Conservation (phyloP, 2,797 vertebrate genomes). For the Yasuhikotakia modesta region DNA sequence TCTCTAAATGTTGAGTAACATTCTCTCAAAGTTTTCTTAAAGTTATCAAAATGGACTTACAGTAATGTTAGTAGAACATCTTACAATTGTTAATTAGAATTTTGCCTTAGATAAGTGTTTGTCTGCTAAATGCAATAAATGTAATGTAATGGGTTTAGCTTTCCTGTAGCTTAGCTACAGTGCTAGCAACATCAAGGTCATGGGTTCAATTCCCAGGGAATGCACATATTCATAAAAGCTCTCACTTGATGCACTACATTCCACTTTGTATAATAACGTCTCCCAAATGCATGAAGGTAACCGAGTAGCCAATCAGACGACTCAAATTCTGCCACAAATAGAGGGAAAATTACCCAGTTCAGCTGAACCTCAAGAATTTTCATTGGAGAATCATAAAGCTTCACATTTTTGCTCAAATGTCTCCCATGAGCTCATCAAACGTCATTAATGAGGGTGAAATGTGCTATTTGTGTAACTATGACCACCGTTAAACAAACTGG, state of each 20-base stretch:
- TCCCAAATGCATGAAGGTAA: not conserved
- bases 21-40: no score
- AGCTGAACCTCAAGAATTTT: not conserved
- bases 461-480: slow-evolving; percentile 13
- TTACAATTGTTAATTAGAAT: no score
- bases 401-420: not conserved
- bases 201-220: not conserved
- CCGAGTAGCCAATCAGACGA: not conserved
- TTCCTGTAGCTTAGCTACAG: no score
- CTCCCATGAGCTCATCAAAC: not conserved
- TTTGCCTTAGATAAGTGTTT: no score
- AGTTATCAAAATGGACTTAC: no score
- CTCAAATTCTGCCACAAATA: not conserved
- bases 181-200: no score
- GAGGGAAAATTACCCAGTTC: not conserved
- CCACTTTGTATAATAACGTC: not conserved
- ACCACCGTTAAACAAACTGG: slow-evolving; percentile 16
- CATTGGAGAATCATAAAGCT: no score
- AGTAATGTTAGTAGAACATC: no score
- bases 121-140: no score
- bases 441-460: not conserved
- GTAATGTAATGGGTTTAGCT: no score
- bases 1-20: no score
- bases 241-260: not conserved
- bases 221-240: not conserved